These are phyloP conservation scores for Hemiprocne comata DNA, from an alignment of 2,113 vertebrate species.

Conservation along the genomic window DNA sequence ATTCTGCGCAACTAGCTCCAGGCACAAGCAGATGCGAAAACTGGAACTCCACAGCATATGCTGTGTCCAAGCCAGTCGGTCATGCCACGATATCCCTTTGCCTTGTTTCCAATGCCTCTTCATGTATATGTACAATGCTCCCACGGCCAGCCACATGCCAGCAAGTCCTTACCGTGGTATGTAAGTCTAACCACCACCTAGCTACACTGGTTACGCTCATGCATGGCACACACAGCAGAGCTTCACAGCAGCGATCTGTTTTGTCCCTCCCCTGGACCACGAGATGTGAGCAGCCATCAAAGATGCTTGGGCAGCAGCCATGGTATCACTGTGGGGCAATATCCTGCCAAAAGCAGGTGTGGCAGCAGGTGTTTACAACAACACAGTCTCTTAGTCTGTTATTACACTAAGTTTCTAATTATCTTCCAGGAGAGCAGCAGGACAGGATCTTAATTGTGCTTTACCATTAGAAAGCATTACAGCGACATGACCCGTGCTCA, in stretches of 20 bases:
- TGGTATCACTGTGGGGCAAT: slow-evolving; percentile 29
- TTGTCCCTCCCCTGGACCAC: rapidly evolving
- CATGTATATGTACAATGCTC: rapidly evolving
- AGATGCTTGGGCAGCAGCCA: background rate
- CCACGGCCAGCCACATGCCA: background rate
- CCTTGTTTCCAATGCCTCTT: background rate
- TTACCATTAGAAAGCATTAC: slow-evolving; percentile 18
- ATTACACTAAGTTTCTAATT: slow-evolving; percentile 46
- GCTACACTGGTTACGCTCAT: rapidly evolving
- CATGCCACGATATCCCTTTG: rapidly evolving
- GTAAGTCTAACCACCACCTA: background rate
- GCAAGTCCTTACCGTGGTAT: background rate
- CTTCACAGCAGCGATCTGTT: background rate
- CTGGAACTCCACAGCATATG: background rate
- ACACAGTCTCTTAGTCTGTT: background rate
- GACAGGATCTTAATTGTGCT: slow-evolving; percentile 48
- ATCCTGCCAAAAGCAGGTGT: slow-evolving; percentile 24
- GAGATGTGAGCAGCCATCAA: background rate
- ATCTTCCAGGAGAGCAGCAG: slow-evolving; percentile 10
- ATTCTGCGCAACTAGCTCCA: background rate
- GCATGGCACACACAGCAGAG: background rate
- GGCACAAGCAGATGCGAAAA: background rate
- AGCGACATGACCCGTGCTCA: background rate
- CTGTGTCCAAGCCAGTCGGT: background rate
- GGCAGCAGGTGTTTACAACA: slow-evolving; percentile 20